Conservation (phyloP, 2,113 vertebrate genomes). For the Andinoacara biseriatus region DNA sequence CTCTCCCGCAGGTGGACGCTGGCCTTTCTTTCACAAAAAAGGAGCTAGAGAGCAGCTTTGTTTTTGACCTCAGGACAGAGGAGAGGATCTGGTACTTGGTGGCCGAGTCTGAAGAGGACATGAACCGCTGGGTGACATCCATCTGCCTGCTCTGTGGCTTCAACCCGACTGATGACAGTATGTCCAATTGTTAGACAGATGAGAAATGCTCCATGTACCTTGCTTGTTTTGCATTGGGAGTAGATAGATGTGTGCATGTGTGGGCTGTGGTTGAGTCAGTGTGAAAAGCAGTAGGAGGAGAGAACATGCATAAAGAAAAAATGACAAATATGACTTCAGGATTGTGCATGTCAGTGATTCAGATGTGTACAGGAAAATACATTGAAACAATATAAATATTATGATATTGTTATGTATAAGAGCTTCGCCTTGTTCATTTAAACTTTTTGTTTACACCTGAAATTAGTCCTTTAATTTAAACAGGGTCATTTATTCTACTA, state of each 20-base stretch:
- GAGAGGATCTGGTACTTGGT: constrained; percentile 92
- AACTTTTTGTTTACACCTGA: neutral
- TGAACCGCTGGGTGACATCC: constrained; percentile 90
- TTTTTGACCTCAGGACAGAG: constrained; percentile 89
- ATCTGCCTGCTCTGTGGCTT: constrained; percentile 93
- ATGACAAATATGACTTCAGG: neutral
- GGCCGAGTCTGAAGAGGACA: constrained; percentile 91
- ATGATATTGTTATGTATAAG: neutral
- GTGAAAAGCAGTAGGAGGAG: constrained; percentile 49
- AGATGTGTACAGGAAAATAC: neutral
- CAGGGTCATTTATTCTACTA: neutral
- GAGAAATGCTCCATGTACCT: neutral
- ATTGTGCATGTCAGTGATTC: neutral
- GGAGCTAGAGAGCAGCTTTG: constrained; percentile 88
- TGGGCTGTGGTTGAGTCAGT: constrained; percentile 49
- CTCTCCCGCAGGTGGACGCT: constrained; percentile 78
- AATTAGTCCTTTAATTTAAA: neutral
- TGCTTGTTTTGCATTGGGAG: constrained; percentile 6
- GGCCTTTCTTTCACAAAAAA: constrained; percentile 87
- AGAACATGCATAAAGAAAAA: constrained; percentile 12
- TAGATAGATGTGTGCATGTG: neutral
- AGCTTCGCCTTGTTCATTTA: neutral
- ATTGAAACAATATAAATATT: neutral
- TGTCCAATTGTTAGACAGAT: neutral
- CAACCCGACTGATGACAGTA: constrained; percentile 74